Evolutionary conservation across 2,113 vertebrate genomes (phyloP).

Genomic region (Riparia riparia): DNA sequence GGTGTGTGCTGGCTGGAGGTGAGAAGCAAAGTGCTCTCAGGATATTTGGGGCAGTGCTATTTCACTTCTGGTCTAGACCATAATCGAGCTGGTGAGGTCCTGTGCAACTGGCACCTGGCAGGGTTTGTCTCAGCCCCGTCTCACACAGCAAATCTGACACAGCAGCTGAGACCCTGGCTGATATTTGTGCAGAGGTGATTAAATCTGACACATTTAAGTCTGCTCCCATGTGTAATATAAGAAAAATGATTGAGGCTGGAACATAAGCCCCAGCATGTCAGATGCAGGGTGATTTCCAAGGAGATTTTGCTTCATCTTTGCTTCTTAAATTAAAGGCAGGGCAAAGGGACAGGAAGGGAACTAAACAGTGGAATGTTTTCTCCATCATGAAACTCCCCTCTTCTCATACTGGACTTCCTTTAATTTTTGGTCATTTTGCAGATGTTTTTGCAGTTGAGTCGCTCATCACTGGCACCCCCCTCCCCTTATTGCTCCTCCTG

Average conservation of each 20-base stretch:
- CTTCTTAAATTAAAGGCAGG: not conserved
- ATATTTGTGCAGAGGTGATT: not conserved
- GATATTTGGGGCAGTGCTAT: not conserved
- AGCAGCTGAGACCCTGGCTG: not conserved
- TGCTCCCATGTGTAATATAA: not conserved
- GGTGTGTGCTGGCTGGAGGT: not conserved
- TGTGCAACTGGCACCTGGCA: not conserved
- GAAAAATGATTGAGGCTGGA: not conserved
- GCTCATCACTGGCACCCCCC: not conserved
- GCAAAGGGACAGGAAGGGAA: not conserved
- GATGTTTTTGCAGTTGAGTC: not conserved
- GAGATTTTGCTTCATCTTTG: not conserved
- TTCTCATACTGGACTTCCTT: not conserved
- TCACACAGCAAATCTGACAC: not conserved
- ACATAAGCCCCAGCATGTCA: not conserved
- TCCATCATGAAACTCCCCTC: not conserved
- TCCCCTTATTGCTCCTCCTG: not conserved
- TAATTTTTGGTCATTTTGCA: conserved; percentile 11
- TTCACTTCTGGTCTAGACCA: not conserved
- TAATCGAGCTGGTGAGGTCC: not conserved
- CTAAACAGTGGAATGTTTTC: not conserved
- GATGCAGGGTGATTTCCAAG: not conserved
- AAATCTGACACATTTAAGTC: not conserved
- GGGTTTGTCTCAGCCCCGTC: not conserved
- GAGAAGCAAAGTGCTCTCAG: not conserved